Evolutionary conservation across 2,797 vertebrate species (phyloP).

Genomic region (Alouatta caraya): DNA sequence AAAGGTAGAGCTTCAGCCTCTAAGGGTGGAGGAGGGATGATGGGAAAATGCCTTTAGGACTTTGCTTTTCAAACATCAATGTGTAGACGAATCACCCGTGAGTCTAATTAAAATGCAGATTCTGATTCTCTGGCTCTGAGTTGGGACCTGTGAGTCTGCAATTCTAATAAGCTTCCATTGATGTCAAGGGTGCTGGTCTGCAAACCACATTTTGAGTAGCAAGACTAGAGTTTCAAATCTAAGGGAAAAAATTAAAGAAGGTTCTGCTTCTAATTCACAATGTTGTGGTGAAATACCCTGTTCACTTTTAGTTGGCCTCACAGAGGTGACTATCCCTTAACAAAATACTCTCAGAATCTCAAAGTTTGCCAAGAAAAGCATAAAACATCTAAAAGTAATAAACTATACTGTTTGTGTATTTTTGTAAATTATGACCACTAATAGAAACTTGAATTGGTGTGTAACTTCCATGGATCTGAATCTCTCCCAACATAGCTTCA

Average conservation of each 20-base stretch:
- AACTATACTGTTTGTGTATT: neutral
- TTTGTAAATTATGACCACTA: neutral
- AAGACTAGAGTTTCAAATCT: neutral
- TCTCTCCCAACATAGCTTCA: neutral
- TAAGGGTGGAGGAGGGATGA: neutral
- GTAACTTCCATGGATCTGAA: neutral
- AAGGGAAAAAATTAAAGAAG: neutral
- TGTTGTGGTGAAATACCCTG: neutral
- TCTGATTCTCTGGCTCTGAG: neutral
- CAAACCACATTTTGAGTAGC: neutral
- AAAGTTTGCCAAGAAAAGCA: neutral
- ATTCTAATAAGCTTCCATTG: neutral
- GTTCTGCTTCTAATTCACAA: neutral
- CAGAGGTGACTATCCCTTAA: neutral
- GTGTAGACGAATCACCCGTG: neutral
- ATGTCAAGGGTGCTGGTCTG: neutral
- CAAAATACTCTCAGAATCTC: neutral
- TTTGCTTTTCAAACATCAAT: neutral
- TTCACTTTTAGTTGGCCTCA: neutral
- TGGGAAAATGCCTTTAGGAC: neutral
- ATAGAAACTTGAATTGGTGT: neutral
- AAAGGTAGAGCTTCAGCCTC: neutral
- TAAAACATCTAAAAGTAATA: neutral
- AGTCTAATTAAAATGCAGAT: neutral
- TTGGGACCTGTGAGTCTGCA: neutral